These are phyloP conservation scores for Beris chalybata DNA, from an alignment of 2,888 invertebrate genomes.

Conservation along the genomic window DNA sequence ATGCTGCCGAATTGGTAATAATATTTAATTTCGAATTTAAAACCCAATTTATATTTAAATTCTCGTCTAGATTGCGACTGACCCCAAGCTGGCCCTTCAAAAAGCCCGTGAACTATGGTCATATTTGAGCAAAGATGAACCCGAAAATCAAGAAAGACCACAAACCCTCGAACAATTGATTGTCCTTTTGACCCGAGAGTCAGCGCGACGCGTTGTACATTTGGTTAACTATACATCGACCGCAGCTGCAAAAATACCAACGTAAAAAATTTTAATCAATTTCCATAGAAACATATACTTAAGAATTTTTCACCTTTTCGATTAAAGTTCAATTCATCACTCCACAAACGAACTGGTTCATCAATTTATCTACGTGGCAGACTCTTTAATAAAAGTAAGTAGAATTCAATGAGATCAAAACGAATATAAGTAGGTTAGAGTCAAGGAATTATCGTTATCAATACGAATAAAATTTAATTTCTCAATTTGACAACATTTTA, in stretches of 20 bases:
- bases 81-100: slow-evolving; percentile 73
- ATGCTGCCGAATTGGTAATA: slow-evolving; percentile 75
- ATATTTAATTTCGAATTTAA: slow-evolving; percentile 29
- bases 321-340: slow-evolving; percentile 58
- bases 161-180: slow-evolving; percentile 75
- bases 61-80: slow-evolving; percentile 67
- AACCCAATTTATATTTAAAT: slow-evolving; percentile 21
- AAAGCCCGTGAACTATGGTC: slow-evolving; percentile 74
- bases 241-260: slow-evolving; percentile 64
- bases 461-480: too few relatives aligned
- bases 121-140: slow-evolving; percentile 73
- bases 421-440: too few relatives aligned
- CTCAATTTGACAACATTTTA: too few relatives aligned
- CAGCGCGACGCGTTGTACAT: slow-evolving; percentile 76
- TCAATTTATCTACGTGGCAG: slow-evolving; percentile 63
- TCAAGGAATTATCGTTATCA: too few relatives aligned
- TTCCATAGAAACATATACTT: neutral
- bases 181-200: slow-evolving; percentile 75
- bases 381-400: slow-evolving; percentile 67
- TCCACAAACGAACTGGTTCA: slow-evolving; percentile 60
- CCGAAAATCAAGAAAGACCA: slow-evolving; percentile 83
- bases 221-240: slow-evolving; percentile 71
- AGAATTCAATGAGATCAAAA: neutral
- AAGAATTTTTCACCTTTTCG: neutral
- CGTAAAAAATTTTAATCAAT: slow-evolving; percentile 48